Conservation (phyloP, 2,797 vertebrate species). For the Pygocentrus nattereri region DNA sequence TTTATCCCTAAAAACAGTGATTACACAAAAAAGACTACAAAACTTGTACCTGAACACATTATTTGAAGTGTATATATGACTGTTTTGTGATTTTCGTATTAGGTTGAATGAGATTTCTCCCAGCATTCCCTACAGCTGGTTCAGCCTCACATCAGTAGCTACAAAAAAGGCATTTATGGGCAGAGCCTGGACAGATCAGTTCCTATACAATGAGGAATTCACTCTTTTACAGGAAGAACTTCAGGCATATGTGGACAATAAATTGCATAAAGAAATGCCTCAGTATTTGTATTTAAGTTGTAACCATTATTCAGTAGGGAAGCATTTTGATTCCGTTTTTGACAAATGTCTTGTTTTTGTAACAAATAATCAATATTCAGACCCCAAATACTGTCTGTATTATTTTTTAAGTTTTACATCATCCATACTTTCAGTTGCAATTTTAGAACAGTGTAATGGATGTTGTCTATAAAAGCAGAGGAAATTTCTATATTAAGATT, state of each 20-base stretch:
- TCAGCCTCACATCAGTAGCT: not conserved
- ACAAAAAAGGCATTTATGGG: not conserved
- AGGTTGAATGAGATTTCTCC: not conserved
- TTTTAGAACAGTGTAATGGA: too few species aligned
- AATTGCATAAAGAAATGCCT: not conserved
- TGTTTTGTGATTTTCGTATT: not conserved
- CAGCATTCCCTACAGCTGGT: not conserved
- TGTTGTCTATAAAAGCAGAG: too few species aligned
- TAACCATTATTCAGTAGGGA: not conserved
- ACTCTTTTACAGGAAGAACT: not conserved
- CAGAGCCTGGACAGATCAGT: not conserved
- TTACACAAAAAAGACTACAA: too few species aligned
- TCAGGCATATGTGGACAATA: not conserved
- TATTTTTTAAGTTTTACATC: too few species aligned
- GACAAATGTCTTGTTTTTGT: not conserved
- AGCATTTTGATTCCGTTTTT: not conserved
- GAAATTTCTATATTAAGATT: too few species aligned
- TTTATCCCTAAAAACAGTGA: too few species aligned
- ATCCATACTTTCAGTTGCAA: too few species aligned
- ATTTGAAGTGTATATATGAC: too few species aligned
- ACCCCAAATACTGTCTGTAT: not conserved
- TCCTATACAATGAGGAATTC: not conserved
- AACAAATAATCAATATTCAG: slow-evolving; percentile 19
- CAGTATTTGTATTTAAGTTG: not conserved
- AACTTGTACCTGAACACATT: too few species aligned